Evolutionary conservation across 2,888 invertebrate genomes (phyloP).

Genomic region (Trissolcus japonicus): DNA sequence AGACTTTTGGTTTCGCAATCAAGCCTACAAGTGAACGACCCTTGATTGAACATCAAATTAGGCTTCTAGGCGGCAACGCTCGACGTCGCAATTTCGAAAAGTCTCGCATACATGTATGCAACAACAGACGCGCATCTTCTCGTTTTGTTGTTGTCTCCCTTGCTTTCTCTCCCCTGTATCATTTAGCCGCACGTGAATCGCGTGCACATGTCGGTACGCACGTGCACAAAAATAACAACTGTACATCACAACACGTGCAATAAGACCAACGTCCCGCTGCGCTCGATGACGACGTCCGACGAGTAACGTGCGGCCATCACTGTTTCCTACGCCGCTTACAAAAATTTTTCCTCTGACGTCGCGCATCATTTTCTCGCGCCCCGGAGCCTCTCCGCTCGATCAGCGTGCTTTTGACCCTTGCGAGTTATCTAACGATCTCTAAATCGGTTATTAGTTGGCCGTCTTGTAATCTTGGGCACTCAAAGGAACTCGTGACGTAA

Average conservation of each 20-base stretch:
- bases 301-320: conserved; percentile 7
- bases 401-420: too few species aligned
- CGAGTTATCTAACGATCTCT: too few species aligned
- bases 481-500: not conserved
- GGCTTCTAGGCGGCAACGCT: conserved; percentile 6
- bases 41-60: conserved; percentile 10
- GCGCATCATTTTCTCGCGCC: conserved; percentile 9
- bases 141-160: conserved; percentile 11
- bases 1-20: too few species aligned
- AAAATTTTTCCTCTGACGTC: too few species aligned
- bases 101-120: conserved; percentile 17
- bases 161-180: conserved; percentile 2
- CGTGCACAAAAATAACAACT: conserved; percentile 1
- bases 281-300: conserved; percentile 2
- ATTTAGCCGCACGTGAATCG: conserved; percentile 11
- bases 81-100: conserved; percentile 21
- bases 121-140: conserved; percentile 15
- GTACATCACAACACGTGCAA: conserved; percentile 4
- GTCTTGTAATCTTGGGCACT: too few species aligned
- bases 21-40: too few species aligned
- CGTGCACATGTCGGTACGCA: not conserved
- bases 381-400: not conserved
- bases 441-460: too few species aligned
- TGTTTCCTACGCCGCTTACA: not conserved
- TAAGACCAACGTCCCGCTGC: not conserved